A percentile compares a stretch with the other conserved stretches of the same genome.
phyloP scores from a whole-genome alignment of 1,140 invertebrate genomes.

The Lethocerus indicus region DNA sequence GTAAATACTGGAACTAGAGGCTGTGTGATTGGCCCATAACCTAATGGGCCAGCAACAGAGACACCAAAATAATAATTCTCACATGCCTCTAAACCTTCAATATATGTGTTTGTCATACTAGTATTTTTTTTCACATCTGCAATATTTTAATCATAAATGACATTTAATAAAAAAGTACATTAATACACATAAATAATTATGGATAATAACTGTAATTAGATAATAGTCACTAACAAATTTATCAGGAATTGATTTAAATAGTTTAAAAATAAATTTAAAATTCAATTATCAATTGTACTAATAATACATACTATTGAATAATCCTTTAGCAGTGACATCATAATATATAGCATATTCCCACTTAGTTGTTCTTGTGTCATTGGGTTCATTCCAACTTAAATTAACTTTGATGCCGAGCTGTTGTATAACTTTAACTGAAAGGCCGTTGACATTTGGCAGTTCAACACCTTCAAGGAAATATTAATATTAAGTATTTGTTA shows the following conservation, averaged over 20 bases:
- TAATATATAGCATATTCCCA: conserved; percentile 50
- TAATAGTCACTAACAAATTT: neutral
- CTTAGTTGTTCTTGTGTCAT: conserved; percentile 26
- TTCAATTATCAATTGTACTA: too few species aligned
- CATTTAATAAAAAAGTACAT: neutral
- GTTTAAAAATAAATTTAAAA: too few species aligned
- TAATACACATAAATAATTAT: neutral
- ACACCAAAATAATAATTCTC: conserved; percentile 54
- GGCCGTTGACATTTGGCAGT: too few species aligned
- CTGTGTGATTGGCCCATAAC: conserved; percentile 40
- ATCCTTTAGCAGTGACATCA: conserved; percentile 17
- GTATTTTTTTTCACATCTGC: conserved; percentile 35
- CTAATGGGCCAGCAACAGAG: conserved; percentile 41
- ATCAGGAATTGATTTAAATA: neutral
- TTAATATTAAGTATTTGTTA: too few species aligned
- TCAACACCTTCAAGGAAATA: too few species aligned
- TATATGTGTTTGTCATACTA: conserved; percentile 32
- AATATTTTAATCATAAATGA: conserved; percentile 10
- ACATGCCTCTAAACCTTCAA: conserved; percentile 48
- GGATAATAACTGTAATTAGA: neutral
- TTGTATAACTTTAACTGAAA: too few species aligned
- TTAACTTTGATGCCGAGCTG: too few species aligned
- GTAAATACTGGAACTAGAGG: conserved; percentile 36
- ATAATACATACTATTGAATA: too few species aligned
- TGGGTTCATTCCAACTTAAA: too few species aligned